A percentile compares a stretch with the other conserved stretches of the same genome.
phyloP scores from a whole-genome alignment of 2,797 vertebrate genomes.

The Varecia variegata region DNA sequence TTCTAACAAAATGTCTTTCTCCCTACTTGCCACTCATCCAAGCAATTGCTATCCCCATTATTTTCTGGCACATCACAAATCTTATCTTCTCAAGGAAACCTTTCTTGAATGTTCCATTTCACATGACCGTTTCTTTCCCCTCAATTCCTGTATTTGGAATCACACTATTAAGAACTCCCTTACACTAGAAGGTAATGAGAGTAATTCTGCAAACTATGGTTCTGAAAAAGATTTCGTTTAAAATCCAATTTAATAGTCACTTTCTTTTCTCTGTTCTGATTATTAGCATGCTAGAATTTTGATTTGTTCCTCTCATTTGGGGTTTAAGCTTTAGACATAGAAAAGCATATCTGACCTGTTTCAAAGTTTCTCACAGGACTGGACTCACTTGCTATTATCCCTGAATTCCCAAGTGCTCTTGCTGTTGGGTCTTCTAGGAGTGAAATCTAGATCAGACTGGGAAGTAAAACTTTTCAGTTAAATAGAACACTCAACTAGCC shows the following conservation, averaged over 20 bases:
- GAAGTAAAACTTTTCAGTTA: background rate
- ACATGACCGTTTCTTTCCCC: background rate
- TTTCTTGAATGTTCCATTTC: background rate
- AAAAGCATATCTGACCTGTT: background rate
- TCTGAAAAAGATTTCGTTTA: background rate
- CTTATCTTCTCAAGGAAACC: background rate
- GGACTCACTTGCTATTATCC: background rate
- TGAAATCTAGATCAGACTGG: background rate
- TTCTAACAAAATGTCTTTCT: background rate
- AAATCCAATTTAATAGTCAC: background rate
- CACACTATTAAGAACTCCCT: background rate
- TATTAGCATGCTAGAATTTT: background rate
- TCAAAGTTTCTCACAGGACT: background rate
- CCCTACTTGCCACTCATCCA: background rate
- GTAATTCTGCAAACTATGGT: background rate
- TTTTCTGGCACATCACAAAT: background rate
- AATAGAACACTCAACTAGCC: background rate
- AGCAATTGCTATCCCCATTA: background rate
- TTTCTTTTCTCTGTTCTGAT: background rate
- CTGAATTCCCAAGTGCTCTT: background rate
- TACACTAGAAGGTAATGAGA: background rate
- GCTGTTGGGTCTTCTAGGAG: background rate
- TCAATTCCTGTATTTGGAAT: background rate
- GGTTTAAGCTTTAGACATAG: background rate
- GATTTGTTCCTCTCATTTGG: background rate